A percentile compares a stretch with the other conserved stretches of the same genome.
Evolutionary conservation across 2,113 vertebrate species (phyloP).

Genomic region (Atlantisia rogersi): DNA sequence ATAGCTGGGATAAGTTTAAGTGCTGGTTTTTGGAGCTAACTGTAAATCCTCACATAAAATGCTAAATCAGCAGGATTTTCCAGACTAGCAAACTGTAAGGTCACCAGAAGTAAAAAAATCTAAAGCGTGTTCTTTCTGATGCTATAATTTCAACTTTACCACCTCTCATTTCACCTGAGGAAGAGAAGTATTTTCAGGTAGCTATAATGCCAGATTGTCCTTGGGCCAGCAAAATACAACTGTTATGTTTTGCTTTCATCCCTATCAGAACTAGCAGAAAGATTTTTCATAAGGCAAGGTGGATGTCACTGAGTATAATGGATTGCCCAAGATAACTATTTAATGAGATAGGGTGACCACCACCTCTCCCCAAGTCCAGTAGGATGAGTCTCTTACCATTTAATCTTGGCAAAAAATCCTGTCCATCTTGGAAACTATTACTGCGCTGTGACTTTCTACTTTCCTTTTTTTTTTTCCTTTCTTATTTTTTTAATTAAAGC

Average conservation of each 20-base stretch:
- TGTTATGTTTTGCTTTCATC: neutral
- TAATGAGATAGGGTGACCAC: neutral
- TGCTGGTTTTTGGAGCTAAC: neutral
- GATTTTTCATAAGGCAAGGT: neutral
- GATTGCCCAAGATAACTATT: neutral
- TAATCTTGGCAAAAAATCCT: neutral
- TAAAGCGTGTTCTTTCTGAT: neutral
- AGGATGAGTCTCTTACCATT: neutral
- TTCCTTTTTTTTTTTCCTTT: no score
- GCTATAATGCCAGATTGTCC: neutral
- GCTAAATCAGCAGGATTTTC: neutral
- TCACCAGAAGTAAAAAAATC: neutral
- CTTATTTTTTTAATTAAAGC: neutral
- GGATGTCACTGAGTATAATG: neutral
- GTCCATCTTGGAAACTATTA: neutral
- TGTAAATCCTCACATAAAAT: neutral
- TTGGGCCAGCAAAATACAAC: neutral
- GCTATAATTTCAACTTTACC: neutral
- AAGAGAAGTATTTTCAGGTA: neutral
- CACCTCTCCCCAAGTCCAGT: neutral
- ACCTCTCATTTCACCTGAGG: neutral
- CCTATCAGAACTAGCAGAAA: neutral
- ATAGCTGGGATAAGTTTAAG: neutral
- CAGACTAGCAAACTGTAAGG: neutral
- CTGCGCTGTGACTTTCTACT: neutral